A percentile compares a stretch with the other conserved stretches of the same genome.
These are phyloP conservation scores for Ptychochromis oligacanthus DNA, from an alignment of 2,113 vertebrate genomes.

Conservation along the genomic window DNA sequence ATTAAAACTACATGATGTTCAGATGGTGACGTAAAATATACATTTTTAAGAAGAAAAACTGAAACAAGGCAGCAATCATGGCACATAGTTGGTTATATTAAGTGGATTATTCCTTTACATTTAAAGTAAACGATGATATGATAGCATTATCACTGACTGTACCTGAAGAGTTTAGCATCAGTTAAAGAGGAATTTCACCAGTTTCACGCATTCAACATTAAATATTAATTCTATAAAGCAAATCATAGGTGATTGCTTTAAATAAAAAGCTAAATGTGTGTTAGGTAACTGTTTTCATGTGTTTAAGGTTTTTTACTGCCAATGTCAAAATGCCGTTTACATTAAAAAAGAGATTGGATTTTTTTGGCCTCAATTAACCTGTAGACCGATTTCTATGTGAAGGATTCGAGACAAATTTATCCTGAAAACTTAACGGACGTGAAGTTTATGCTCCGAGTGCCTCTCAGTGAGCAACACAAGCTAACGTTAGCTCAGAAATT, in stretches of 20 bases:
- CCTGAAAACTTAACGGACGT: too few relatives aligned
- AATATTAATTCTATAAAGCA: not conserved
- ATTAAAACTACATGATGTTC: not conserved
- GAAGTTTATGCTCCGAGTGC: too few relatives aligned
- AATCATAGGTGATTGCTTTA: not conserved
- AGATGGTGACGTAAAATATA: not conserved
- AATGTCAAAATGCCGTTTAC: too few relatives aligned
- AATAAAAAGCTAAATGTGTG: too few relatives aligned
- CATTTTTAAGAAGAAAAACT: not conserved
- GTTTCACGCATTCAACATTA: not conserved
- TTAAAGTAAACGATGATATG: not conserved
- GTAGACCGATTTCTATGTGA: too few relatives aligned
- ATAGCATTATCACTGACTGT: not conserved
- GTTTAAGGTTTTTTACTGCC: too few relatives aligned
- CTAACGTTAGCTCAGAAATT: too few relatives aligned
- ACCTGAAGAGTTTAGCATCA: conserved; percentile 36
- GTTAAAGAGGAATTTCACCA: conserved; percentile 22
- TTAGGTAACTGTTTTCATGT: too few relatives aligned
- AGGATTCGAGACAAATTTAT: too few relatives aligned
- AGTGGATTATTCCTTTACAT: conserved; percentile 41
- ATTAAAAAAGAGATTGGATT: too few relatives aligned
- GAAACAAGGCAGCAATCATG: not conserved
- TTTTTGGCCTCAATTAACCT: too few relatives aligned
- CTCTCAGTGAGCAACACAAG: too few relatives aligned
- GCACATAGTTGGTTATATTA: not conserved